Base-by-base conservation (phyloP, 2,113 vertebrate species). In the Toxostoma redivivum region DNA sequence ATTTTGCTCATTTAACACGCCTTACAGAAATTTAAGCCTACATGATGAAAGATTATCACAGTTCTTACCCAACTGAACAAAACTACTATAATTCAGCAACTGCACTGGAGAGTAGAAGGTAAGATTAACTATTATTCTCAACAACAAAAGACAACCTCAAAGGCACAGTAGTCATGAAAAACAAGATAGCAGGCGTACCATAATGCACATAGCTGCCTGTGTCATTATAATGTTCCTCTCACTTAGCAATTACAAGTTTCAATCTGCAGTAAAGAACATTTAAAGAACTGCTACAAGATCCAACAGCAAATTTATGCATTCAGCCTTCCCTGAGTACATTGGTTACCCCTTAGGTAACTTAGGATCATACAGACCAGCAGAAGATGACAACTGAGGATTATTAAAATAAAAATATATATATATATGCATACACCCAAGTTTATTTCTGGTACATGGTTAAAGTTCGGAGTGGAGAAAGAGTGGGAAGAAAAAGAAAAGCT, bases 131-230 rank as follows among this genome's bases (percentile, higher is more conserved):
- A 48, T 11, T 18, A 58, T 56, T 64, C 71, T 79, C 40, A 65
- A 19, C 35, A 60, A 47, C 45, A 78, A 24, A 35, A n/a, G 25
- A 48, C 12, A 64, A 44, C 20, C 44, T 80, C 54, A 81, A 51
- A 87, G 25, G 31, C 35, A 45, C 0, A 51, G 13, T 16, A 56
- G 47, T 60, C 20, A 67, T 48, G 80, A 80, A 57, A 38, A 40
- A 57, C 50, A 62, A 81, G 53, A 58, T 1, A 81, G 15, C 2
- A 5, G 48, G n/a, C 2, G 0, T 37, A 27, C 21, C 42, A n/a
- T n/a, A 78, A 78, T 9, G 15, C 38, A 38, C 0, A 0, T 53
- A 51, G 20, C n/a, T 23, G 13, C 17, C 21, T 44, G 11, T 16
- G 6, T 69, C 54, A 21, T 47, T 33, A 30, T 22, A 54, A 40